Evolutionary conservation across 2,797 vertebrate species (phyloP), one percentile per base, ranked within the genome.

Genomic region (Telmatherina bonti): DNA sequence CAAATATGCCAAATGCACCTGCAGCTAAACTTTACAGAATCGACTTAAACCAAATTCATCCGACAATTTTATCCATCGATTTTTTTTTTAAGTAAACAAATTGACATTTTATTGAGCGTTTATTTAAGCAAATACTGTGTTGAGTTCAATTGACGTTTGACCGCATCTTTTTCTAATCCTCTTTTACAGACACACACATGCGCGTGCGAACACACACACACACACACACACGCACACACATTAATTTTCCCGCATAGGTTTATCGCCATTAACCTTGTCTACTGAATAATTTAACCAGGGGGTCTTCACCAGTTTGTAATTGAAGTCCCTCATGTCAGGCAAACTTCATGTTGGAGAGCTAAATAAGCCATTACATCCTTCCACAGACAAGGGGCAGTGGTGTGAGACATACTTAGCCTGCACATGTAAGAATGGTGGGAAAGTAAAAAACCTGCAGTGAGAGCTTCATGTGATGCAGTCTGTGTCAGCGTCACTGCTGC

Each of bases 231-330:
- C 31, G 8, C 59, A 20, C 56, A 55, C 29, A 7, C 60, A 45
- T 66, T 77, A 59, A 65, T 84, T 78, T 82, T 67, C 72, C 86
- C 72, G 56, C n/a, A n/a, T 81, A 10, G 87, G 53, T 78, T 77
- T 89, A 62, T 90, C 87, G 70, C 82, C 58, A 85, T 78, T 84
- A 89, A 86, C 92, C 88, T 88, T 79, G 80, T 89, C 78, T 73
- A 58, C 85, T 95, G 93, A 95, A 95, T 96, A 94, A 96, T 96
- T 95, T 92, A 95, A 91, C 76, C 35, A 74, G 79, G 71, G 71
- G 81, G 52, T 81, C 86, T 92, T 88, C 67, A 67, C 15, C 78
- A 85, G 87, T 82, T 85, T 92, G 66, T 93, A 90, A 91, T 89
- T 92, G 93, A 93, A 91, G 93, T 92, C 91, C 85, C 83, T 92